Conservation (phyloP, 1,140 invertebrate genomes). For the Callitettix versicolor region DNA sequence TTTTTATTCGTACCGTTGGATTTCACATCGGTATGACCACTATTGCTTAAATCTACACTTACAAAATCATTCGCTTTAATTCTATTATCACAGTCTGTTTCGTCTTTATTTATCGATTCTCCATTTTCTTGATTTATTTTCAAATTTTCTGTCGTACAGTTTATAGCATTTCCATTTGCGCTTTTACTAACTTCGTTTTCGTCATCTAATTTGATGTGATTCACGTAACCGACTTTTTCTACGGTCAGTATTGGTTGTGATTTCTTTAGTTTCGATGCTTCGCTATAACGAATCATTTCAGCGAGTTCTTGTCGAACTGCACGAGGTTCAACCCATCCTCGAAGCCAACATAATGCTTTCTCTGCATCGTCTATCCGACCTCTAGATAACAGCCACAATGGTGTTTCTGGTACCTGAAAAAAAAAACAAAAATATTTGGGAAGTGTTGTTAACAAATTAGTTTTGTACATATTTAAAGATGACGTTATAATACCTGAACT, state of each 20-base stretch:
- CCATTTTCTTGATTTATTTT: neutral
- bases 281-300: constrained; percentile 29
- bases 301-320: constrained; percentile 38
- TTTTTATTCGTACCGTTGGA: neutral
- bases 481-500: too few species aligned
- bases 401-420: constrained; percentile 49
- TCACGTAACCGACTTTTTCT: neutral
- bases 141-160: neutral
- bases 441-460: neutral
- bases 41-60: constrained; percentile 4
- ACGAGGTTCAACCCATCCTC: constrained; percentile 38
- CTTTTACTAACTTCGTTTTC: neutral
- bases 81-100: neutral
- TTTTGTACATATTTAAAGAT: neutral
- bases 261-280: constrained; percentile 17
- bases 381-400: constrained; percentile 46
- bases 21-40: too few species aligned
- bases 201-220: constrained; percentile 4
- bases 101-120: neutral
- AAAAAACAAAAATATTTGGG: constrained; percentile 1
- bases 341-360: constrained; percentile 36
- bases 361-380: constrained; percentile 38
- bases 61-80: constrained; percentile 12
- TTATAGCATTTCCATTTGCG: neutral
- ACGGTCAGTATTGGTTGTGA: neutral